Evolutionary conservation across 2,888 invertebrate genomes (phyloP).

Genomic region (Linhomoeus sp.): DNA sequence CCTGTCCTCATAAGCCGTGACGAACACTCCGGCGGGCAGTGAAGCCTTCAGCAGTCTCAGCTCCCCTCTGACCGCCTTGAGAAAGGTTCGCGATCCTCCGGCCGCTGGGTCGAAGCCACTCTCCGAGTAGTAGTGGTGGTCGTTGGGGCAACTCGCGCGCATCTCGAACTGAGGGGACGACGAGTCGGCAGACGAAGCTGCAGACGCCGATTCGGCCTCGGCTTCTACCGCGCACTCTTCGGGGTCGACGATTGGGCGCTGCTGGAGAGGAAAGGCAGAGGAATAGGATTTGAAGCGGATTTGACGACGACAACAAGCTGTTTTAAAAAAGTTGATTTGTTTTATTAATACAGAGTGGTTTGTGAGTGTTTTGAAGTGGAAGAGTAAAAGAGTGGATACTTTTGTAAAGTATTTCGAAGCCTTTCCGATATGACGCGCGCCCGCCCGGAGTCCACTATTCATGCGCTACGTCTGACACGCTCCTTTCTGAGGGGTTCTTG

Average conservation of each 20-base stretch:
- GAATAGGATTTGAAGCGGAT: no score
- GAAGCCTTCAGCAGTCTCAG: constrained; percentile 1
- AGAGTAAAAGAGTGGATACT: no score
- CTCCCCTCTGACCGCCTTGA: constrained; percentile 2
- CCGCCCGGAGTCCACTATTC: no score
- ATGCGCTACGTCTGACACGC: no score
- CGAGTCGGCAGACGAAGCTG: neutral
- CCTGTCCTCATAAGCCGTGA: constrained; percentile 4
- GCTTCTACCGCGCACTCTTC: neutral
- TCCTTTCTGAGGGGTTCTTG: no score
- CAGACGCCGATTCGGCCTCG: neutral
- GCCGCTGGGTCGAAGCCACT: neutral
- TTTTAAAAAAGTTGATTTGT: no score
- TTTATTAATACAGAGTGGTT: no score
- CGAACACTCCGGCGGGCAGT: constrained; percentile 2
- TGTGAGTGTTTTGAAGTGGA: no score
- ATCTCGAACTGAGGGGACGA: no score
- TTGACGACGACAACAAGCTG: no score
- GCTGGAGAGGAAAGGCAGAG: neutral
- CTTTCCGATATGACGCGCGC: no score
- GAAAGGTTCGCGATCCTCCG: neutral
- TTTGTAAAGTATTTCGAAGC: no score
- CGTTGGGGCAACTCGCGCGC: neutral
- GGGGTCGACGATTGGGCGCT: neutral
- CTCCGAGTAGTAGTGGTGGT: neutral